A percentile compares a stretch with the other conserved stretches of the same genome.
These are phyloP conservation scores for Morphnarchus princeps DNA, from an alignment of 2,113 vertebrate genomes.

Conservation along the genomic window DNA sequence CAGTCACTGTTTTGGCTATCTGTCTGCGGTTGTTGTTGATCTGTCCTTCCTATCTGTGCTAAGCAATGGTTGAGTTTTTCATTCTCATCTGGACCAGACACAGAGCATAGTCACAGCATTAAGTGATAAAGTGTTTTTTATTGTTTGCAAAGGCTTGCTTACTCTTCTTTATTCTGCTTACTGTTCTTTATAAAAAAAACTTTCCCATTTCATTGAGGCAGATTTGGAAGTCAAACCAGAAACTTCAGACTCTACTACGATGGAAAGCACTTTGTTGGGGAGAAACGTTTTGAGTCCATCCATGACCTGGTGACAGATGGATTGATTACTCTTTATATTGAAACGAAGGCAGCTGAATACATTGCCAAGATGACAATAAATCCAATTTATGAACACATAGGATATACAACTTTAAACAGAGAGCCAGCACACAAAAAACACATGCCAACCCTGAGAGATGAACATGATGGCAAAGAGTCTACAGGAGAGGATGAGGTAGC, in stretches of 20 bases:
- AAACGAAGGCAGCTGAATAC: conserved; percentile 87
- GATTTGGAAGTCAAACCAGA: conserved; percentile 88
- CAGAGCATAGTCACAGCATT: conserved; percentile 45
- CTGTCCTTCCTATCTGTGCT: conserved; percentile 41
- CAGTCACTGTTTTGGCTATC: conserved; percentile 39
- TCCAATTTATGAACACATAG: conserved; percentile 89
- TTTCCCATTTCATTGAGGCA: conserved; percentile 78
- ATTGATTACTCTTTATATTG: conserved; percentile 89
- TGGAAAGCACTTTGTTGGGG: conserved; percentile 88
- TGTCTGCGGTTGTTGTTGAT: conserved; percentile 41
- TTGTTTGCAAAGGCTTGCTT: conserved; percentile 65
- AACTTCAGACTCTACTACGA: conserved; percentile 89
- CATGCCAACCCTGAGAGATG: conserved; percentile 82
- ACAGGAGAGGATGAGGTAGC: conserved; percentile 80
- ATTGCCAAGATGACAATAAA: conserved; percentile 90
- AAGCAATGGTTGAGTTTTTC: conserved; percentile 35
- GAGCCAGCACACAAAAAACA: conserved; percentile 92
- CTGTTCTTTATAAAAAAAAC: conserved; percentile 68
- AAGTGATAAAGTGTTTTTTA: conserved; percentile 53
- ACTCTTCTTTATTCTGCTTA: conserved; percentile 66
- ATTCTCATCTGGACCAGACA: neutral
- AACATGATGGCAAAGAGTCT: conserved; percentile 80
- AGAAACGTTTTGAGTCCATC: conserved; percentile 88
- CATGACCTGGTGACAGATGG: conserved; percentile 89
- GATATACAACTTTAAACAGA: conserved; percentile 92